Evolutionary conservation across 2,797 vertebrate species (phyloP).

Genomic region (Phylloscopus collybita): DNA sequence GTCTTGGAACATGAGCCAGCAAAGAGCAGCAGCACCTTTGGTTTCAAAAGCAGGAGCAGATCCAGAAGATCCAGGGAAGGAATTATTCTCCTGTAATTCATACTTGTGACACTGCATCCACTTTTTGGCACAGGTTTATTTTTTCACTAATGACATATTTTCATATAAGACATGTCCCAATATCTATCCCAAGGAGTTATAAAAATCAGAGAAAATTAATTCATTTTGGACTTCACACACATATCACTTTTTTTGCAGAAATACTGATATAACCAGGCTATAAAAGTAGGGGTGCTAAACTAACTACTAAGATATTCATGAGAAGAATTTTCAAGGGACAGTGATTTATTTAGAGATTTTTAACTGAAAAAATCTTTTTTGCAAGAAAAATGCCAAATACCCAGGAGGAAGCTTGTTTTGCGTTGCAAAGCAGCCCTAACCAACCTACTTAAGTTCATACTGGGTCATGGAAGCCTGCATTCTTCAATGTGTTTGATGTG

Average conservation of each 20-base stretch:
- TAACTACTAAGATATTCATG: neutral
- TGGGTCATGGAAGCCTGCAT: neutral
- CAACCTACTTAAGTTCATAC: neutral
- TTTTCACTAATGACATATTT: neutral
- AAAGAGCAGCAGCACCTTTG: neutral
- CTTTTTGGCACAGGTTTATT: neutral
- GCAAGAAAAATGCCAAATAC: neutral
- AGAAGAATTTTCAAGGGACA: neutral
- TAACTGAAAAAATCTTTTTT: neutral
- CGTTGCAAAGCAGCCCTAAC: neutral
- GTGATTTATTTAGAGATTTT: slow-evolving; percentile 1
- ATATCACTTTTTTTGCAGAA: neutral
- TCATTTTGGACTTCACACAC: neutral
- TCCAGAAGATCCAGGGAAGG: neutral
- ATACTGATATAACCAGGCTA: neutral
- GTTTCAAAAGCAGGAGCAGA: neutral
- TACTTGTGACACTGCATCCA: neutral
- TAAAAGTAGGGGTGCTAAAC: neutral
- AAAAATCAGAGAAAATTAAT: neutral
- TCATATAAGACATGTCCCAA: neutral
- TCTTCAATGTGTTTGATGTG: neutral
- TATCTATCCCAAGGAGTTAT: neutral
- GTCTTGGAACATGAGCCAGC: neutral
- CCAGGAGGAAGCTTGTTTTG: neutral
- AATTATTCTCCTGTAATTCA: accelerated